These are phyloP conservation scores for Pseudomyrmex cubaensis DNA, from an alignment of 1,140 invertebrate genomes.

Conservation along the genomic window DNA sequence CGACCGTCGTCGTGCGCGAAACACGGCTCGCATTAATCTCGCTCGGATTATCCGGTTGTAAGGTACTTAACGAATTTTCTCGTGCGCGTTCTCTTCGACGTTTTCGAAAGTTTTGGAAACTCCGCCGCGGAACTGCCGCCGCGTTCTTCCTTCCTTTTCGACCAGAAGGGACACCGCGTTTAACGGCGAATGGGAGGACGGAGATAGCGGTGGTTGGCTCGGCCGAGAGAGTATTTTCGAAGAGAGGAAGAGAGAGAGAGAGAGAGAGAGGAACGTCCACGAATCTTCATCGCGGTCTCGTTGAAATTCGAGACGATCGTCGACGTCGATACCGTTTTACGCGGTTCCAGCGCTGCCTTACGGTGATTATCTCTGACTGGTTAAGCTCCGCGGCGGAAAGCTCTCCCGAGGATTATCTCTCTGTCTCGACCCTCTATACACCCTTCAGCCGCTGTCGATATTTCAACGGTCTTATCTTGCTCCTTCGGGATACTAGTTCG, in stretches of 20 bases:
- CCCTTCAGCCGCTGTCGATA: constrained; percentile 81
- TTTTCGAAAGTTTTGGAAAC: constrained; percentile 9
- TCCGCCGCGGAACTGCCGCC: background rate
- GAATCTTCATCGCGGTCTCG: constrained; percentile 73
- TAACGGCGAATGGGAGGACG: background rate
- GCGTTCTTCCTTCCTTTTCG: background rate
- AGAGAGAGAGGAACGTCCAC: constrained; percentile 21
- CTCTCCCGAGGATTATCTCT: constrained; percentile 80
- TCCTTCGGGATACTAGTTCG: constrained; percentile 76
- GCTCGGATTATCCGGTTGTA: constrained; percentile 40
- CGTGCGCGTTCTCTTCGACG: constrained; percentile 24
- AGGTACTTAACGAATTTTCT: constrained; percentile 35
- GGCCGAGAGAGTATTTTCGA: constrained; percentile 1
- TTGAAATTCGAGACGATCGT: constrained; percentile 77
- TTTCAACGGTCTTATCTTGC: constrained; percentile 82
- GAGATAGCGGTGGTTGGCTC: background rate
- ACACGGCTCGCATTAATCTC: constrained; percentile 30
- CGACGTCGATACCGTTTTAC: constrained; percentile 78
- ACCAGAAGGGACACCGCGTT: constrained; percentile 17
- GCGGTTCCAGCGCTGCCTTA: constrained; percentile 77
- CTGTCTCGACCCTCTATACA: constrained; percentile 76
- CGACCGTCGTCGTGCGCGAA: background rate
- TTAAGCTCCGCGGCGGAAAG: constrained; percentile 78
- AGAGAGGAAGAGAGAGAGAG: background rate
- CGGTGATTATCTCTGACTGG: constrained; percentile 83